Base-by-base conservation (phyloP, 2,888 invertebrate genomes). In the Mesoligia furuncula region DNA sequence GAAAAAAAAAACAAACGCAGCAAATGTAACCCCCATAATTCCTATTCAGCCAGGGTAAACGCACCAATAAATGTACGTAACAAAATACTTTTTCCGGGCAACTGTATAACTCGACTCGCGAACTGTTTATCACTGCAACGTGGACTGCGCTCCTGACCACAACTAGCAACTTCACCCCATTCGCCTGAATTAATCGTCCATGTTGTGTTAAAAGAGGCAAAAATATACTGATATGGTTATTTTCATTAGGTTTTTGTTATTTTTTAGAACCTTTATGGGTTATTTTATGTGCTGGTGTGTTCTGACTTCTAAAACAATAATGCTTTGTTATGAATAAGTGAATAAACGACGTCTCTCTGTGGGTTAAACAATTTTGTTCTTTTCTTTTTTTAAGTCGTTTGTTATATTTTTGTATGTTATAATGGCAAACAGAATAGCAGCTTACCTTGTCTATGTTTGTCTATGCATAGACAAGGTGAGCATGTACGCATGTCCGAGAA, bases 111-210 rank as follows among this genome's bases (percentile, higher is more conserved):
- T 76, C 69, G 70, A 76, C 79, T 80, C 65, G 78, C 77, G 78
- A 84, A 79, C 86, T 85, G 88, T 91, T 91, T 91, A 90, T 91
- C 91, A 87, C 89, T 81, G 87, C 86, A 83, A 85, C 86, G 86
- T 81, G 78, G 86, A 87, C 84, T 85, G 87, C 87, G 76, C 83
- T 75, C 73, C 80, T 85, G 89, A 90, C 90, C 90, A 70, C 91
- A 90, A 86, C 83, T 85, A 79, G 89, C 78, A 83, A 90, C 86
- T 89, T 90, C 85, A 79, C 83, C 83, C 90, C 83, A 89, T 90
- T 90, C 83, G 73, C 84, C 71, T 77, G 81, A 88, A 90, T 91
- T 90, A 91, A 91, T 89, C 87, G 91, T 70, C 83, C 81, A 77
- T 87, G 79, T 72, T 84, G 68, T 68, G 83, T 70, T 79, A 83